Conservation (phyloP, 2,113 vertebrate species). For the Callipepla californica region DNA sequence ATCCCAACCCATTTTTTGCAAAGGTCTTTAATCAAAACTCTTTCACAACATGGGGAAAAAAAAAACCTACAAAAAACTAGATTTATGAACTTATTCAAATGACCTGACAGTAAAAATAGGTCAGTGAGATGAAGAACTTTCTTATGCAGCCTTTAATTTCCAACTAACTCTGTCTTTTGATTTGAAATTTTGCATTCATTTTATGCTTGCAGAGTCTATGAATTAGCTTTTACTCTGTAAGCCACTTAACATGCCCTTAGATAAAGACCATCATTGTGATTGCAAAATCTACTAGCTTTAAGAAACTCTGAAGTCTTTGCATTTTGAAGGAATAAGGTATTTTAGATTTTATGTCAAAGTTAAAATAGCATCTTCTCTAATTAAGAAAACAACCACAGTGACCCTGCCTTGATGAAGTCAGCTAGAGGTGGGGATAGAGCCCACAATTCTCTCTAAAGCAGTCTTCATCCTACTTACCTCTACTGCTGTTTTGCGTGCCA, state of each 20-base stretch:
- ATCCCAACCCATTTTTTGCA: constrained; percentile 28
- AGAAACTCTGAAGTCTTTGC: not conserved
- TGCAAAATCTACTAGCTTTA: not conserved
- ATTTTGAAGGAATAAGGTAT: not conserved
- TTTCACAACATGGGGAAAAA: not conserved
- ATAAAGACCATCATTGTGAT: not conserved
- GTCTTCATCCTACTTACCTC: not conserved
- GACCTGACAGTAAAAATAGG: constrained; percentile 46
- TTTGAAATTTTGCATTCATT: not conserved
- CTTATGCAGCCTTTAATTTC: not conserved
- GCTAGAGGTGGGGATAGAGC: not conserved
- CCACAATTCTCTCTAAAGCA: not conserved
- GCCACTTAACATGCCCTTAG: not conserved
- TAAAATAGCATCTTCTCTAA: not conserved
- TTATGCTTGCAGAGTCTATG: not conserved
- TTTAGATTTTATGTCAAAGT: not conserved
- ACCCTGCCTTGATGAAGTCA: not conserved
- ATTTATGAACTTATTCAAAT: constrained; percentile 55
- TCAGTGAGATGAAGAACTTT: constrained; percentile 9
- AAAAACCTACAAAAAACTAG: not conserved
- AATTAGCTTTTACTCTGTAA: constrained; percentile 3
- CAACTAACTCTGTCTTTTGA: not conserved
- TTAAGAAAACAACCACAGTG: not conserved
- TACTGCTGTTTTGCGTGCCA: not conserved
- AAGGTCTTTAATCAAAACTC: constrained; percentile 53